phyloP scores from a whole-genome alignment of 2,888 invertebrate species.

The Drosophila parthenogenetica region DNA sequence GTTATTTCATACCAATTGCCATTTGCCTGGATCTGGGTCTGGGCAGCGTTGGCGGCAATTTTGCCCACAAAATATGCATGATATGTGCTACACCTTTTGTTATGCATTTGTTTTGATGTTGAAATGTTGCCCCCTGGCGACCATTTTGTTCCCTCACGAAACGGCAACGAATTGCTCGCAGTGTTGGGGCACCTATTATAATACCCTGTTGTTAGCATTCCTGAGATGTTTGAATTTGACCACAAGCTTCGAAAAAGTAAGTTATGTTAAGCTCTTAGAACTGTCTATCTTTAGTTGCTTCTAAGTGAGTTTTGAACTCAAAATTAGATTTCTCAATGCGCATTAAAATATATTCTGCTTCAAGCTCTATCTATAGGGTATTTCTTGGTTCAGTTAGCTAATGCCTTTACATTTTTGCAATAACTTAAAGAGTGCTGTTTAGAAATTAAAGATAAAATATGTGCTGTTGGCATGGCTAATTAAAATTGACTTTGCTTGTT shows the following conservation, averaged over 20 bases:
- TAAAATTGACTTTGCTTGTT: slow-evolving; percentile 53
- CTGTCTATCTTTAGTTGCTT: neutral
- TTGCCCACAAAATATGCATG: slow-evolving; percentile 72
- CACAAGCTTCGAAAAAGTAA: no score
- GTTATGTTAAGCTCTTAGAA: no score
- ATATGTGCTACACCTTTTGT: slow-evolving; percentile 78
- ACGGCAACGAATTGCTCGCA: slow-evolving; percentile 31
- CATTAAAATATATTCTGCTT: no score
- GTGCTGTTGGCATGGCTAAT: slow-evolving; percentile 52
- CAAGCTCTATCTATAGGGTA: neutral
- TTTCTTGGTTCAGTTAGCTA: neutral
- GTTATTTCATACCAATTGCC: slow-evolving; percentile 36
- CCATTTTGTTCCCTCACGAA: slow-evolving; percentile 37
- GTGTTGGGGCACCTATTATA: slow-evolving; percentile 9
- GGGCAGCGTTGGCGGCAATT: slow-evolving; percentile 68
- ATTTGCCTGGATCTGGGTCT: slow-evolving; percentile 8
- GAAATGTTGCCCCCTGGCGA: slow-evolving; percentile 57
- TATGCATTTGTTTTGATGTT: slow-evolving; percentile 81
- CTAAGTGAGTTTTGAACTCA: no score
- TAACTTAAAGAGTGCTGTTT: slow-evolving; percentile 29
- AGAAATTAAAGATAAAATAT: slow-evolving; percentile 33
- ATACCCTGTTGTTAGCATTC: slow-evolving; percentile 9
- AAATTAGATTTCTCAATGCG: no score
- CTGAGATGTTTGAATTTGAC: neutral
- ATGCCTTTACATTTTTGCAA: neutral